These are phyloP conservation scores for Patiria miniata DNA, from an alignment of 35 echinoderm and acorn worm genomes.

Conservation along the genomic window DNA sequence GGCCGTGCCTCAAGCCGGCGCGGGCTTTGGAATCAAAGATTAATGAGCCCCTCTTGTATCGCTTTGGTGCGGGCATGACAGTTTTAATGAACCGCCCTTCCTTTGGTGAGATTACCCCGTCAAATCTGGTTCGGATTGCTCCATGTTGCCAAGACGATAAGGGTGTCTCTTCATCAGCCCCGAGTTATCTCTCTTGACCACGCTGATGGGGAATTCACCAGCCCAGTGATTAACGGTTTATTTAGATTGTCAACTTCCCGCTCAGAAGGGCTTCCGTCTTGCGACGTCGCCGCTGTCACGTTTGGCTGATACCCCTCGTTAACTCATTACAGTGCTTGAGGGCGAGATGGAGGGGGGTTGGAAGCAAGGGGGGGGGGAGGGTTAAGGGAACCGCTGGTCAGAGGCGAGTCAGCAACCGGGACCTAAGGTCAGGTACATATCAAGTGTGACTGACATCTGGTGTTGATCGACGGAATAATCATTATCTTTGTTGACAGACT, in stretches of 20 bases:
- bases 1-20: too few relatives aligned
- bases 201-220: too few relatives aligned
- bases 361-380: not conserved
- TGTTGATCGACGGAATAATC: not conserved
- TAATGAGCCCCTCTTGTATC: too few relatives aligned
- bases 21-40: too few relatives aligned
- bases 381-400: not conserved
- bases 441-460: not conserved
- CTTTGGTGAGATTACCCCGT: too few relatives aligned
- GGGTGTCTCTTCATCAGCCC: too few relatives aligned
- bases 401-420: not conserved
- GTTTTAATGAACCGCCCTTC: too few relatives aligned
- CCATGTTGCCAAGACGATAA: too few relatives aligned
- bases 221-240: not conserved
- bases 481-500: not conserved
- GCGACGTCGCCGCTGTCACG: not conserved
- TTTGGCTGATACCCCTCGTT: not conserved
- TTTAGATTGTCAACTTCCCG: slow-evolving; percentile 4
- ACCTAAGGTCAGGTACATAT: too few relatives aligned
- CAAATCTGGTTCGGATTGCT: too few relatives aligned
- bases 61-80: too few relatives aligned
- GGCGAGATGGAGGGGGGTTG: not conserved
- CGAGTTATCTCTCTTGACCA: too few relatives aligned
- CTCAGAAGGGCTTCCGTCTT: not conserved
- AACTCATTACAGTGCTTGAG: not conserved